phyloP scores from a whole-genome alignment of 2,888 invertebrate species.

The Rhorus exstirpatorius region DNA sequence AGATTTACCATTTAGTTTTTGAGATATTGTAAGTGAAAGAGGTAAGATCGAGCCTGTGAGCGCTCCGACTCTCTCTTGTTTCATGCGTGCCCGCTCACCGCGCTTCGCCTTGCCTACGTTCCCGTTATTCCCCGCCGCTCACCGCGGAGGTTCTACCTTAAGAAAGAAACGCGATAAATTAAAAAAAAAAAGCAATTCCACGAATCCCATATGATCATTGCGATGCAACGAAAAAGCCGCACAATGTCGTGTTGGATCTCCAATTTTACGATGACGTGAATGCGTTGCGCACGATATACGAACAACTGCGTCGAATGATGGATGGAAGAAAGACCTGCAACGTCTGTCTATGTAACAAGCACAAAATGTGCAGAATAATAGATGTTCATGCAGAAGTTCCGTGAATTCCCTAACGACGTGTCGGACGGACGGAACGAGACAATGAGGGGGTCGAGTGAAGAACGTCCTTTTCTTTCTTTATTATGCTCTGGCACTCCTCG shows the following conservation, averaged over 20 bases:
- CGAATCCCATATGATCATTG: not conserved
- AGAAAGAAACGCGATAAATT: not conserved
- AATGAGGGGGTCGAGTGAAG: conserved; percentile 38
- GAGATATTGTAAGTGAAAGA: too few species aligned
- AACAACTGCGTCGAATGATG: conserved; percentile 4
- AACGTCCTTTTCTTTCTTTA: conserved; percentile 12
- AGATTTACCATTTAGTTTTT: too few species aligned
- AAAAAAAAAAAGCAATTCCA: conserved; percentile 4
- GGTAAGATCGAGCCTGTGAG: too few species aligned
- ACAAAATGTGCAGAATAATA: conserved; percentile 17
- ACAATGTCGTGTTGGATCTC: conserved; percentile 23
- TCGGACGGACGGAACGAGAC: conserved; percentile 37
- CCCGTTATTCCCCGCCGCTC: too few species aligned
- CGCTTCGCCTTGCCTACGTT: too few species aligned
- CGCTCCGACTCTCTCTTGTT: too few species aligned
- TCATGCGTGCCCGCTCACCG: too few species aligned
- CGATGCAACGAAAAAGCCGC: conserved; percentile 7
- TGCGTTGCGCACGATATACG: not conserved
- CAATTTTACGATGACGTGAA: conserved; percentile 40
- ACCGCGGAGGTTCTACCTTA: not conserved
- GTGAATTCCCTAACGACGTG: conserved; percentile 52
- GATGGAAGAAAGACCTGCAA: conserved; percentile 28
- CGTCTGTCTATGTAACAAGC: conserved; percentile 21
- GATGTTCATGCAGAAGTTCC: conserved; percentile 43
- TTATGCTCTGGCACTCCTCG: conserved; percentile 23